Evolutionary conservation across 1,140 invertebrate species (phyloP).

Genomic region (Drosophila prosaltans): DNA sequence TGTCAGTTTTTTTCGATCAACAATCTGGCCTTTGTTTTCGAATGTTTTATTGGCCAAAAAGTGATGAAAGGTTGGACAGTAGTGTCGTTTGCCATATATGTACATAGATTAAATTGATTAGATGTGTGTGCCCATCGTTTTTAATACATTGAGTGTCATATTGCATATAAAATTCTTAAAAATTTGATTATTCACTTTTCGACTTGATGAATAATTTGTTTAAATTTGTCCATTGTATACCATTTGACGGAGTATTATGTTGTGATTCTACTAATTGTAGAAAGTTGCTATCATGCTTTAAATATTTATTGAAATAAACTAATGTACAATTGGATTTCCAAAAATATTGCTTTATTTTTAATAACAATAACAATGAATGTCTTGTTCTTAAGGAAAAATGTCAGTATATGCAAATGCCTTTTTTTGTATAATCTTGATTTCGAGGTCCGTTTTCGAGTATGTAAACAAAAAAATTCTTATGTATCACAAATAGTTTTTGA

Average conservation of each 20-base stretch:
- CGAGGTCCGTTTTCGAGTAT: slow-evolving; percentile 1
- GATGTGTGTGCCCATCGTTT: not conserved
- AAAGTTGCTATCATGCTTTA: too few species aligned
- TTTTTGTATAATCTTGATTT: slow-evolving; percentile 1
- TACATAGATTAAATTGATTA: not conserved
- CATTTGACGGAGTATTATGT: too few species aligned
- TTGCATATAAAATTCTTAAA: not conserved
- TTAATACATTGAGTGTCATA: not conserved
- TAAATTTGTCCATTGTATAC: not conserved
- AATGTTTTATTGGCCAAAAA: not conserved
- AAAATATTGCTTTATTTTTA: slow-evolving; percentile 6
- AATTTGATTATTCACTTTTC: not conserved
- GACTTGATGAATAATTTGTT: not conserved
- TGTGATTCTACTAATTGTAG: too few species aligned
- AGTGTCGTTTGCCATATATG: not conserved
- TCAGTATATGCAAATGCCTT: not conserved
- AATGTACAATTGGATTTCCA: not conserved
- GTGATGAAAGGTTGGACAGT: not conserved
- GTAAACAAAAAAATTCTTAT: not conserved
- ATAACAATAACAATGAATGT: not conserved
- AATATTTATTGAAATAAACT: too few species aligned
- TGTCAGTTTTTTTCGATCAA: slow-evolving; percentile 2
- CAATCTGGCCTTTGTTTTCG: slow-evolving; percentile 5
- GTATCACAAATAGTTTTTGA: slow-evolving; percentile 10
- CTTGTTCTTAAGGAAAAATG: slow-evolving; percentile 8